These are phyloP conservation scores for Drosophila prosaltans DNA, from an alignment of 1,140 invertebrate genomes.

Conservation along the genomic window DNA sequence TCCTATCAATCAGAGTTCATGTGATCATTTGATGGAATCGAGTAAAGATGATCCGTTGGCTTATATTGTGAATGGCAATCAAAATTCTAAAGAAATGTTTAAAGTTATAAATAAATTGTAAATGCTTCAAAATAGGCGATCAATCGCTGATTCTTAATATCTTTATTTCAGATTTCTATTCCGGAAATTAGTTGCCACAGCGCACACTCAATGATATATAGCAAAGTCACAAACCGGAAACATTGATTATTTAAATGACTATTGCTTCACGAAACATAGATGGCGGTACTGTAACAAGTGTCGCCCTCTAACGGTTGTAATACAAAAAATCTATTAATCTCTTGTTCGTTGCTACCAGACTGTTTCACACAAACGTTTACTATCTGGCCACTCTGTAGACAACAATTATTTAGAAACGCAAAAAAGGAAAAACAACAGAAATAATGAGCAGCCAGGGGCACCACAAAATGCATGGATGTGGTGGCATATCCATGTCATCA, in stretches of 20 bases:
- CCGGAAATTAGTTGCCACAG: too few species aligned
- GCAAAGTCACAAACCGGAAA: too few species aligned
- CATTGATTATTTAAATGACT: too few species aligned
- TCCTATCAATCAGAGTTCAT: conserved; percentile 87
- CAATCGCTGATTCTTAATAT: too few species aligned
- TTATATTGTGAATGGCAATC: conserved; percentile 69
- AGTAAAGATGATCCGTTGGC: conserved; percentile 76
- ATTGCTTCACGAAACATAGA: not conserved
- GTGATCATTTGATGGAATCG: conserved; percentile 77
- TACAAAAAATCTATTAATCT: not conserved
- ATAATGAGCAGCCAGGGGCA: conserved; percentile 74
- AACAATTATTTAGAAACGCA: conserved; percentile 18
- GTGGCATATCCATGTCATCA: conserved; percentile 37
- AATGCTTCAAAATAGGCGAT: not conserved
- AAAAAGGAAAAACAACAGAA: conserved; percentile 5
- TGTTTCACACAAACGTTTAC: not conserved
- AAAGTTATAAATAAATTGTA: conserved; percentile 59
- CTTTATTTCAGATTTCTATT: not conserved
- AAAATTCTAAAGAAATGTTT: conserved; percentile 44
- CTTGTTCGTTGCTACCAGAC: not conserved
- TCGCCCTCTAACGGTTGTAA: not conserved
- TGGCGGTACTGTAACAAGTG: not conserved
- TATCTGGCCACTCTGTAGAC: not conserved
- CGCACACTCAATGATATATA: too few species aligned
- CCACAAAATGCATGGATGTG: conserved; percentile 64